These are phyloP conservation scores for Tetramorium parvispinum DNA, from an alignment of 1,140 invertebrate genomes.

Conservation along the genomic window DNA sequence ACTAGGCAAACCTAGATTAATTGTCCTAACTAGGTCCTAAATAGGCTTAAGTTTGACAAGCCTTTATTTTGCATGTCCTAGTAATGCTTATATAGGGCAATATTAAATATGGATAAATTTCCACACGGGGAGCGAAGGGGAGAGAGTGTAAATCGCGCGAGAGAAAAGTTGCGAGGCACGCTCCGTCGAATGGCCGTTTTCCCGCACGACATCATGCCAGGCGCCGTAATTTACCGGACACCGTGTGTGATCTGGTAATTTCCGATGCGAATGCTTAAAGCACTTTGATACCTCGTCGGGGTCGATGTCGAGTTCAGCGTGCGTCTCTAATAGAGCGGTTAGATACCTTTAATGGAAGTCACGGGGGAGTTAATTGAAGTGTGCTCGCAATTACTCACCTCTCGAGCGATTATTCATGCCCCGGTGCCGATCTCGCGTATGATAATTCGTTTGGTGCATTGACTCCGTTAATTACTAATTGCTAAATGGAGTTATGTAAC, in stretches of 20 bases:
- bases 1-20: too few species aligned
- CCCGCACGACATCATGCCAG: too few species aligned
- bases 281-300: slow-evolving; percentile 12
- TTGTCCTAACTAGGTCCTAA: too few species aligned
- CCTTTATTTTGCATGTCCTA: too few species aligned
- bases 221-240: neutral
- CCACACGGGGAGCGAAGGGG: neutral
- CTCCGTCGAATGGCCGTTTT: neutral
- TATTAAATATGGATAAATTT: too few species aligned
- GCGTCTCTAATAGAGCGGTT: slow-evolving; percentile 56
- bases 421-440: slow-evolving; percentile 62
- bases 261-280: slow-evolving; percentile 12
- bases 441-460: slow-evolving; percentile 67
- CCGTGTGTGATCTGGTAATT: neutral
- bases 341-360: slow-evolving; percentile 66
- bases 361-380: slow-evolving; percentile 69
- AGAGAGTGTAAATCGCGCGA: neutral
- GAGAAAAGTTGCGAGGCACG: neutral
- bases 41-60: too few species aligned
- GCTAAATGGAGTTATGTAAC: neutral
- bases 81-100: too few species aligned
- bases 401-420: slow-evolving; percentile 63
- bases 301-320: slow-evolving; percentile 31
- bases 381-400: slow-evolving; percentile 65
- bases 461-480: slow-evolving; percentile 73